Percentiles rank a stretch among this genome's conserved stretches.
Conservation (phyloP, 2,888 invertebrate species). For the Chrysina gloriosa region DNA sequence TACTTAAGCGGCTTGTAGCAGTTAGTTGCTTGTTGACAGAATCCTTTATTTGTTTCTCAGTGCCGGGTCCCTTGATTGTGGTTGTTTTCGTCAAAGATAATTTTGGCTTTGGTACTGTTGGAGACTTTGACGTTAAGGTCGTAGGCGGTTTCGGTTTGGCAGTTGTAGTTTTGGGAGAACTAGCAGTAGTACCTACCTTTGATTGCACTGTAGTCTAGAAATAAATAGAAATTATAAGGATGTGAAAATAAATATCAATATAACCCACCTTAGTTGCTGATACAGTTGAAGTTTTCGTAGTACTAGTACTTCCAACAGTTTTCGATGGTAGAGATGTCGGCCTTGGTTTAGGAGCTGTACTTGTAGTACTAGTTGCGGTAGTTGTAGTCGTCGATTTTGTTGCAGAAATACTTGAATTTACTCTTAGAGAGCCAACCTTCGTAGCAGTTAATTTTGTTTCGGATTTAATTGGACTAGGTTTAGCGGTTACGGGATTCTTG, state of each 20-base stretch:
- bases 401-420: slow-evolving; percentile 40
- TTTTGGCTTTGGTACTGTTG: slow-evolving; percentile 50
- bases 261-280: slow-evolving; percentile 46
- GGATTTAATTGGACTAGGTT: slow-evolving; percentile 47
- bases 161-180: slow-evolving; percentile 45
- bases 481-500: slow-evolving; percentile 48
- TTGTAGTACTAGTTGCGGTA: slow-evolving; percentile 46
- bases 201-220: slow-evolving; percentile 46
- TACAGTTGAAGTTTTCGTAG: slow-evolving; percentile 42
- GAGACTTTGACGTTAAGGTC: slow-evolving; percentile 42
- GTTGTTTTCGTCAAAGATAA: slow-evolving; percentile 51
- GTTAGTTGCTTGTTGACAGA: slow-evolving; percentile 75
- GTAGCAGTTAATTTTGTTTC: slow-evolving; percentile 48
- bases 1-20: slow-evolving; percentile 51
- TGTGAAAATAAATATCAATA: neutral
- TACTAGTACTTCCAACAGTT: slow-evolving; percentile 43
- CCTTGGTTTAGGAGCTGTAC: slow-evolving; percentile 53
- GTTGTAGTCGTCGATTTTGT: slow-evolving; percentile 49
- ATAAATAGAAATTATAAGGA: neutral
- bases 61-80: slow-evolving; percentile 55
- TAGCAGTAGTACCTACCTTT: slow-evolving; percentile 39
- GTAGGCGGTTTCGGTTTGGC: slow-evolving; percentile 41
- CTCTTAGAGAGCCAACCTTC: slow-evolving; percentile 48
- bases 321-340: slow-evolving; percentile 48
- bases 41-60: slow-evolving; percentile 75